Percentiles rank a stretch among this genome's conserved stretches.
These are phyloP conservation scores for Choristoneura fumiferana DNA, from an alignment of 1,140 invertebrate species.

Conservation along the genomic window DNA sequence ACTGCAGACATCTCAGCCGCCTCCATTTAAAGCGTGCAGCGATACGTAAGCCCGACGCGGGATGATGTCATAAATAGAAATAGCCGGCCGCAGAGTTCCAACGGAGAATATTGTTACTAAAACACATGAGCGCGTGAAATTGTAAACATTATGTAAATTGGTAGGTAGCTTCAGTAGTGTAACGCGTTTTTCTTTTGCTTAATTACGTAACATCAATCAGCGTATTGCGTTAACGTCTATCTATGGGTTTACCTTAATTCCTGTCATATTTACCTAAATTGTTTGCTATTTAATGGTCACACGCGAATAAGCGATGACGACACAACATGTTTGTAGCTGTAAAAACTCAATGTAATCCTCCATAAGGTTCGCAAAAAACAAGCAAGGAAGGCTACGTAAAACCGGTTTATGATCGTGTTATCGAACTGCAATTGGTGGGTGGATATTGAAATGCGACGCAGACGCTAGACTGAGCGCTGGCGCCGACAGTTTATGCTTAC, in stretches of 20 bases:
- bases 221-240: too few relatives aligned
- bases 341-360: slow-evolving; percentile 7
- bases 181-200: neutral
- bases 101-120: slow-evolving; percentile 46
- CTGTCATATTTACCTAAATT: neutral
- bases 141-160: slow-evolving; percentile 39
- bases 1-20: slow-evolving; percentile 73
- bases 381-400: slow-evolving; percentile 24
- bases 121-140: slow-evolving; percentile 42
- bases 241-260: neutral
- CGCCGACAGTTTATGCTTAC: slow-evolving; percentile 51
- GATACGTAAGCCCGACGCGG: slow-evolving; percentile 73
- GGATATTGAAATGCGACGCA: slow-evolving; percentile 31
- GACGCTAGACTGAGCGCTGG: slow-evolving; percentile 15
- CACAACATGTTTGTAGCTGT: neutral
- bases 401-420: slow-evolving; percentile 57
- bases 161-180: slow-evolving; percentile 12
- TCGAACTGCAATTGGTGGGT: slow-evolving; percentile 34
- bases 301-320: neutral
- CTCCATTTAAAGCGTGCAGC: slow-evolving; percentile 77
- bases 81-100: slow-evolving; percentile 53
- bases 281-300: neutral
- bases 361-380: slow-evolving; percentile 9
- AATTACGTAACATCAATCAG: neutral
- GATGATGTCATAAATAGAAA: slow-evolving; percentile 79